These are phyloP conservation scores for Oscheius sp. DNA, from an alignment of 2,888 invertebrate genomes.

Conservation along the genomic window DNA sequence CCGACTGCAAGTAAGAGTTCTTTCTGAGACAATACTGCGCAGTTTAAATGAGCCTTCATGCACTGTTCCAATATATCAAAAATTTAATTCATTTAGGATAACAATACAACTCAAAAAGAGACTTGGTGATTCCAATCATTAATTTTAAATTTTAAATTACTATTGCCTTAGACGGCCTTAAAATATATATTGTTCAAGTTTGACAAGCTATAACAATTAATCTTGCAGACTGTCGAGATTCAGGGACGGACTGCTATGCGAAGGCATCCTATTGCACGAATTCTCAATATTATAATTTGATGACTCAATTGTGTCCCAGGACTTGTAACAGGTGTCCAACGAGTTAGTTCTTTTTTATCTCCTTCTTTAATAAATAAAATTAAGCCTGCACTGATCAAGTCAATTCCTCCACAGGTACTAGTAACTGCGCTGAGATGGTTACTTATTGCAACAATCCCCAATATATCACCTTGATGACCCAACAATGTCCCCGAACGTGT, in stretches of 20 bases:
- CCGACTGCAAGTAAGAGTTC: not conserved
- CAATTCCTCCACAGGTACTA: not conserved
- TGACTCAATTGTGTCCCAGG: not conserved
- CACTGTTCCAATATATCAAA: no score
- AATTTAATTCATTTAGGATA: no score
- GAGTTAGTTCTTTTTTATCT: not conserved
- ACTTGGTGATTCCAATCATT: not conserved
- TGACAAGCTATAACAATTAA: no score
- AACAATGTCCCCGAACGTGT: not conserved
- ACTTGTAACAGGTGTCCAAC: not conserved
- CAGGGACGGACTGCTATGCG: no score
- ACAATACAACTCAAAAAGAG: not conserved
- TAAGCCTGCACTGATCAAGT: not conserved
- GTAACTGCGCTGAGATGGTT: not conserved
- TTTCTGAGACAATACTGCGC: no score
- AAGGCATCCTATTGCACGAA: no score
- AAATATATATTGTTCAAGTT: no score
- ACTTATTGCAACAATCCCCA: not conserved
- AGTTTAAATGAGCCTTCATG: no score
- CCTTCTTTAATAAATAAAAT: not conserved
- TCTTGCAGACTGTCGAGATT: no score
- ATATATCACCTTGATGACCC: not conserved
- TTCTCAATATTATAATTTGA: no score
- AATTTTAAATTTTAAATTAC: no score
- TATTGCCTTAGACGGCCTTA: no score